A percentile compares a stretch with the other conserved stretches of the same genome.
These are phyloP conservation scores for Gallinago jamesoni DNA, from an alignment of 2,113 vertebrate species.

Conservation along the genomic window DNA sequence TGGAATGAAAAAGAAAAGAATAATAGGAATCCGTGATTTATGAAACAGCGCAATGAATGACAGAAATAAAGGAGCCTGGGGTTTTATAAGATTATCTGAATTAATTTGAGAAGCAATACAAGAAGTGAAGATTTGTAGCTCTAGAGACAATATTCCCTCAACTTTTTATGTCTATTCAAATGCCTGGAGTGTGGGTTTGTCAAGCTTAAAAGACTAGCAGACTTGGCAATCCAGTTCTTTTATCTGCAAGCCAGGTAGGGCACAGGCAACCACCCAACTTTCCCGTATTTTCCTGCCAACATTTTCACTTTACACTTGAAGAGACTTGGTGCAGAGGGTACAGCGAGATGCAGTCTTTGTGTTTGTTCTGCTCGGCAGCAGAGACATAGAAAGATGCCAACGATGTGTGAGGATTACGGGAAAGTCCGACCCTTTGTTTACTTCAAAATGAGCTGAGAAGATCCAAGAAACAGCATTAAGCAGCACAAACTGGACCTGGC, in stretches of 20 bases:
- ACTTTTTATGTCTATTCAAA: neutral
- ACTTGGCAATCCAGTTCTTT: constrained; percentile 2
- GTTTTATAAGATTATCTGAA: neutral
- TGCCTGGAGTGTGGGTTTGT: neutral
- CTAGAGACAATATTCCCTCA: neutral
- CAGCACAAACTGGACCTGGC: neutral
- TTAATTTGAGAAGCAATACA: neutral
- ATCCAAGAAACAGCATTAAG: neutral
- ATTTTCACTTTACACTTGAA: neutral
- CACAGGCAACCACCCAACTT: neutral
- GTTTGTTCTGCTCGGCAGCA: neutral
- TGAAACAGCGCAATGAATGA: neutral
- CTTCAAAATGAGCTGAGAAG: neutral
- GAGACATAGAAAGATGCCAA: neutral
- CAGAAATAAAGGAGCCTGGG: neutral
- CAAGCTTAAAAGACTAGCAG: neutral
- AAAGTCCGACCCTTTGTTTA: constrained; percentile 2
- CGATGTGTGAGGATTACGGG: neutral
- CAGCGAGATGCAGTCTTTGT: constrained; percentile 3
- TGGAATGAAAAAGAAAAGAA: neutral
- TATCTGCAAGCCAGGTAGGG: constrained; percentile 50
- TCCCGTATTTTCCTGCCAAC: neutral
- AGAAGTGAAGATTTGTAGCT: neutral
- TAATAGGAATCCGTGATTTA: neutral
- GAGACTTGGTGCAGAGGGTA: neutral